Base-by-base conservation (phyloP, 2,888 invertebrate genomes). In the Cosmopolites sordidus region DNA sequence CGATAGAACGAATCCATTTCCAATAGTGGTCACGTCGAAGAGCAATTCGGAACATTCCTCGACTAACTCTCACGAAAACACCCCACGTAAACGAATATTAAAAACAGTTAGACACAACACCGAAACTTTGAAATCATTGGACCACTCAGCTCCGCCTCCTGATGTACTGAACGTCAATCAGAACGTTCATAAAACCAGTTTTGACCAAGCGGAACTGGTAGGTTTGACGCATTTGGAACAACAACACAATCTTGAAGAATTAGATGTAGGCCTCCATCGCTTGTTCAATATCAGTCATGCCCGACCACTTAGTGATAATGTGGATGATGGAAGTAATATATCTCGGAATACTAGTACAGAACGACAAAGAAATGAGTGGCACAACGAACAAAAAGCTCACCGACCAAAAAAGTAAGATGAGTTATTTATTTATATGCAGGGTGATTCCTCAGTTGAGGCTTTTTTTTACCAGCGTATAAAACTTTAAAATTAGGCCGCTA, bases 101-200 rank as follows among this genome's bases (percentile, higher is more conserved):
- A 40, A 40, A 40, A 40, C 16, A 4, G 16, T 14, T 11, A 40
- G 17, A 11, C 33, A 33, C 33, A 40, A 40, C 11, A 15, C 16
- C 15, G 16, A 15, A 16, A 16, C 8, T 15, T 16, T 14, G 15
- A 16, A 16, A 8, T 2, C 15, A 2, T 16, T 16, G 9, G 40
- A 40, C 4, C 40, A 40, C 15, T 59, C 50, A 6, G 60, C 62
- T 9, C 61, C 61, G 11, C 80, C 80, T 1, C 81, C 80, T 1
- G 82, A 81, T 62, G 80, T 81, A 2, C 66, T 80, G 27, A 80
- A 81, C 64, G 73, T 80, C 18, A 80, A 79, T 63, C 78, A 78
- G 59, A 74, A 74, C 59, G 59, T 51, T 8, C 48, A 41, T 40
- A 56, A 48, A 40, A 22, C 45, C 29, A 18, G 16, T 38, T 53